Percentiles rank a stretch among this genome's conserved stretches.
Conservation (phyloP, 2,888 invertebrate species). For the Ichneumoninae sp. region DNA sequence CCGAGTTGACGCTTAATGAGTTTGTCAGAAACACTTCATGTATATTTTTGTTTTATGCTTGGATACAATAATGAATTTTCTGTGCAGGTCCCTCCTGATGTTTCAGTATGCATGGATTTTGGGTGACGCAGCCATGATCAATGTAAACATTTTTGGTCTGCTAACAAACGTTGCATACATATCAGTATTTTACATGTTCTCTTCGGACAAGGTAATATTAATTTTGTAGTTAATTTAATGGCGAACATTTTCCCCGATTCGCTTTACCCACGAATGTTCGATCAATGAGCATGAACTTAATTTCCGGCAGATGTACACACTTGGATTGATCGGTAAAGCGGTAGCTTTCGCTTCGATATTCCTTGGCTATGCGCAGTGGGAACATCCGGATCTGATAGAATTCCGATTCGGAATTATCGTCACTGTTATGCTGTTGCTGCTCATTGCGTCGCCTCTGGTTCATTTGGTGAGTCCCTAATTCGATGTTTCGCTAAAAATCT, state of each 20-base stretch:
- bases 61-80: conserved; percentile 33
- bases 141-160: conserved; percentile 91
- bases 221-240: conserved; percentile 15
- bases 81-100: conserved; percentile 89
- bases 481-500: not conserved
- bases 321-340: conserved; percentile 85
- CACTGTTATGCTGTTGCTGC: conserved; percentile 88
- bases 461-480: conserved; percentile 86
- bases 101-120: conserved; percentile 91
- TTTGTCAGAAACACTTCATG: not conserved
- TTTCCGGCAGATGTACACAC: conserved; percentile 71
- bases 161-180: conserved; percentile 89
- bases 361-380: conserved; percentile 88
- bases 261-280: not conserved
- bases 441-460: conserved; percentile 90
- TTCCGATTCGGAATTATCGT: conserved; percentile 90
- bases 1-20: not conserved
- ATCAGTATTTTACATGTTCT: conserved; percentile 88
- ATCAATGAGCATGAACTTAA: conserved; percentile 53
- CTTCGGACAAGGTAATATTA: conserved; percentile 84
- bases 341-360: conserved; percentile 87
- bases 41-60: not conserved
- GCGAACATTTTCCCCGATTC: not conserved
- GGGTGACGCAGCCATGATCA: conserved; percentile 91
- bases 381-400: conserved; percentile 88